Percentiles rank a stretch among this genome's conserved stretches.
These are phyloP conservation scores for Carduelis carduelis DNA, from an alignment of 2,797 vertebrate species.

Conservation along the genomic window DNA sequence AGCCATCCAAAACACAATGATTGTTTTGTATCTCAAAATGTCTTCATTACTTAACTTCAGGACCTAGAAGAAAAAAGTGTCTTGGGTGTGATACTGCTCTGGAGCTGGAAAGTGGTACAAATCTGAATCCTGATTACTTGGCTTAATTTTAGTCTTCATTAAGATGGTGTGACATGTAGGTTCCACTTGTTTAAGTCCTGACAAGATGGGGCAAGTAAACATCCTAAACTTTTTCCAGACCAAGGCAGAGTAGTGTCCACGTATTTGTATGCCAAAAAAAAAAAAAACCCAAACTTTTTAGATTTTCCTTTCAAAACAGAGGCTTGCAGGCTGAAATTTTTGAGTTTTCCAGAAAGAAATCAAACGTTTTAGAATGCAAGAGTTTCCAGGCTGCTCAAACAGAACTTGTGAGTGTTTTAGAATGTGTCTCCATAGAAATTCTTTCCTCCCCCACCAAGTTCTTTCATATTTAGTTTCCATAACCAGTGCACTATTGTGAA, in stretches of 20 bases:
- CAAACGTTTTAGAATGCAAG: slow-evolving; percentile 37
- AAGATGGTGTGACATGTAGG: neutral
- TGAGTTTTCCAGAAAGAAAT: slow-evolving; percentile 29
- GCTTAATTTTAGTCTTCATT: neutral
- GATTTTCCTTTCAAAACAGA: neutral
- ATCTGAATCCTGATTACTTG: neutral
- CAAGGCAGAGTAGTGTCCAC: neutral
- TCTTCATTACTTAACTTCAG: neutral
- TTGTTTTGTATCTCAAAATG: neutral
- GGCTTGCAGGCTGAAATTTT: neutral
- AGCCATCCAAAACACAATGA: neutral
- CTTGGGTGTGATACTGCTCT: neutral
- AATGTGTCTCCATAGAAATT: slow-evolving; percentile 49
- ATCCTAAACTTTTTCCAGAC: neutral
- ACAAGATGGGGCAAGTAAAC: neutral
- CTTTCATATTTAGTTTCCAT: slow-evolving; percentile 68
- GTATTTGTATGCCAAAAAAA: neutral
- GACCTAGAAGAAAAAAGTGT: neutral
- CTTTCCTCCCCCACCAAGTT: slow-evolving; percentile 68
- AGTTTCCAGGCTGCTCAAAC: slow-evolving; percentile 56
- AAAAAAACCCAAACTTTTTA: neutral
- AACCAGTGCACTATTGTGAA: slow-evolving; percentile 46
- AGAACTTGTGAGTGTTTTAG: neutral
- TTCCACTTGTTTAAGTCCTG: slow-evolving; percentile 3
- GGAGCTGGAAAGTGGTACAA: neutral